A percentile compares a stretch with the other conserved stretches of the same genome.
Evolutionary conservation across 2,888 invertebrate genomes (phyloP).

Genomic region (Callimorpha dominula): DNA sequence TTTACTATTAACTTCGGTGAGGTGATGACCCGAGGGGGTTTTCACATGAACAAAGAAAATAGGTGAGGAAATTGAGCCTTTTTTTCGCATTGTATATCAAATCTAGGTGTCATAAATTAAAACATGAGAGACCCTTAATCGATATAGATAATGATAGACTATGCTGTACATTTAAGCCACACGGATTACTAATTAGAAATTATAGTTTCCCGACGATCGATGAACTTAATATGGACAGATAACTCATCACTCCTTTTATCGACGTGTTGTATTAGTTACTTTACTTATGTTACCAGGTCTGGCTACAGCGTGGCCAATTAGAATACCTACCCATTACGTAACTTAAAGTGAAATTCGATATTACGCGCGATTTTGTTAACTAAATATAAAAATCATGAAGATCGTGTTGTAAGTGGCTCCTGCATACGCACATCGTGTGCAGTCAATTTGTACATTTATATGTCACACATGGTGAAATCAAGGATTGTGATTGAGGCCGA

Average conservation of each 20-base stretch:
- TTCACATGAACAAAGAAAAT: no score
- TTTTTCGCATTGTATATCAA: no score
- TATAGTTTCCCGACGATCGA: no score
- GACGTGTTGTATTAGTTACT: background rate
- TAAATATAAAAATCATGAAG: conserved; percentile 59
- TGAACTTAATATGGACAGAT: background rate
- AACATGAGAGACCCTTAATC: no score
- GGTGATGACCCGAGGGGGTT: no score
- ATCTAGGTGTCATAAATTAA: no score
- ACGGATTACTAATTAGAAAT: no score
- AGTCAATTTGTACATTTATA: conserved; percentile 53
- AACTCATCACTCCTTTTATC: background rate
- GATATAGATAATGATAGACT: no score
- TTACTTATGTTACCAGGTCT: conserved; percentile 3
- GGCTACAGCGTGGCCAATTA: background rate
- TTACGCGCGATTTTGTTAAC: conserved; percentile 35
- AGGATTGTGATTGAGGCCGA: conserved; percentile 52
- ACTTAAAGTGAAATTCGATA: conserved; percentile 22
- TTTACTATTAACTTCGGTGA: no score
- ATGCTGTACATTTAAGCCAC: no score
- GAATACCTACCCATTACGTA: conserved; percentile 14
- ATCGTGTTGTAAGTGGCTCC: conserved; percentile 56
- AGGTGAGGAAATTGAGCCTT: no score
- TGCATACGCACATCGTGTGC: conserved; percentile 49
- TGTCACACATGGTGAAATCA: conserved; percentile 54